Evolutionary conservation across 2,113 vertebrate species (phyloP).

Genomic region (Cynopterus brachyotis): DNA sequence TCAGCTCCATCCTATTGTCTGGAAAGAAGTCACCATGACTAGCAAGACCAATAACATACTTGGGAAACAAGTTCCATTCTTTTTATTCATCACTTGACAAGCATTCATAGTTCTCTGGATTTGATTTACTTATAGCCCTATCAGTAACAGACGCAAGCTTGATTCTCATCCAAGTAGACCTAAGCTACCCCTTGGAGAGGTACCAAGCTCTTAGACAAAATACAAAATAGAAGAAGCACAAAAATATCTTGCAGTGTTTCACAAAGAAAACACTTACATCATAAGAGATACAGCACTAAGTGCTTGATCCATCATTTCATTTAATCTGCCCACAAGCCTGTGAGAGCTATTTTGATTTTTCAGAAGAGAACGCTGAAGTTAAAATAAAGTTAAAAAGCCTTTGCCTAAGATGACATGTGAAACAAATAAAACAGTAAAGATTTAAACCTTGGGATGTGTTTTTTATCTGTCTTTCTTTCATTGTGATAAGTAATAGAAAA

Average conservation of each 20-base stretch:
- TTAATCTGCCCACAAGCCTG: neutral
- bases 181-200: neutral
- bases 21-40: neutral
- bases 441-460: neutral
- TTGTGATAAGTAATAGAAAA: neutral
- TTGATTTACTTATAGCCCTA: slow-evolving; percentile 15
- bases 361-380: neutral
- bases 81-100: neutral
- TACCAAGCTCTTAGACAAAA: neutral
- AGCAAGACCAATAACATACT: neutral
- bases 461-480: neutral
- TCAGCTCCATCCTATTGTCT: neutral
- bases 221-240: neutral
- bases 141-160: slow-evolving; percentile 21
- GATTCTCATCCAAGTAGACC: neutral
- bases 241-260: neutral
- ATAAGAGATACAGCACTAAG: neutral
- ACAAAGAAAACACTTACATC: neutral
- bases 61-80: neutral
- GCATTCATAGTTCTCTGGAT: neutral
- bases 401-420: neutral
- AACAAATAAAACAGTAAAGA: neutral
- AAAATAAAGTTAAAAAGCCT: neutral
- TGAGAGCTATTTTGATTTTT: neutral
- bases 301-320: neutral